Base-by-base conservation (phyloP, 2,888 invertebrate species). In the Drosophila phalerata region DNA sequence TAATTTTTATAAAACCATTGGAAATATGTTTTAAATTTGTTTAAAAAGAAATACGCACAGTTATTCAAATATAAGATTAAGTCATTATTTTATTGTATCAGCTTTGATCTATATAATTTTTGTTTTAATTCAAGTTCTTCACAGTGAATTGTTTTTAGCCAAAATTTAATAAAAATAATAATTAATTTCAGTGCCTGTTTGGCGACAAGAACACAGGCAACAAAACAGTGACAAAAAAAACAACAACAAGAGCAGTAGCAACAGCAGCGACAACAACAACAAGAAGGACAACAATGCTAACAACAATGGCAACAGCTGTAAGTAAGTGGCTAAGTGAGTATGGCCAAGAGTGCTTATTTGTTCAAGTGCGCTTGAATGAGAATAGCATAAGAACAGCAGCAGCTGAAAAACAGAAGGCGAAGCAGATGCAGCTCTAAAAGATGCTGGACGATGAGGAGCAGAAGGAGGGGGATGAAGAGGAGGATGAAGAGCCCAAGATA, bases 291-390 rank as follows among this genome's bases (percentile, higher is more conserved):
- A 69, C 65, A 73, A 65, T 65, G 64, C 51, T 55, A 63, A 64
- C 77, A 79, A 79, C 79, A 70, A 79, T 74, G 71, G 62, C 77
- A 79, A 70, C 75, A 74, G 77, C 77, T 74, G 77, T 77, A 79
- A 79, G 73, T 72, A 73, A 80, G 78, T 77, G 80, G 72, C 67
- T 75, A 76, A 75, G 82, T 77, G 83, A 81, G 78, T 83, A 73
- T 71, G 82, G 71, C 77, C 75, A 81, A 74, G 82, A 81, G 73
- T 79, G 79, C 79, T 74, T 79, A 79, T 77, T 81, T 84, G 73
- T 71, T 79, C 77, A 79, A 83, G 84, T 79, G 73, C 69, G 73
- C 83, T 83, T 82, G 68, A 82, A 78, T 73, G 76, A 76, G 70
- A 77, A 69, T 67, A 78, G 74, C 69, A 69, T 43, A 40, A 32